Base-by-base conservation (phyloP, 2,797 vertebrate genomes). In the Anguilla anguilla region DNA sequence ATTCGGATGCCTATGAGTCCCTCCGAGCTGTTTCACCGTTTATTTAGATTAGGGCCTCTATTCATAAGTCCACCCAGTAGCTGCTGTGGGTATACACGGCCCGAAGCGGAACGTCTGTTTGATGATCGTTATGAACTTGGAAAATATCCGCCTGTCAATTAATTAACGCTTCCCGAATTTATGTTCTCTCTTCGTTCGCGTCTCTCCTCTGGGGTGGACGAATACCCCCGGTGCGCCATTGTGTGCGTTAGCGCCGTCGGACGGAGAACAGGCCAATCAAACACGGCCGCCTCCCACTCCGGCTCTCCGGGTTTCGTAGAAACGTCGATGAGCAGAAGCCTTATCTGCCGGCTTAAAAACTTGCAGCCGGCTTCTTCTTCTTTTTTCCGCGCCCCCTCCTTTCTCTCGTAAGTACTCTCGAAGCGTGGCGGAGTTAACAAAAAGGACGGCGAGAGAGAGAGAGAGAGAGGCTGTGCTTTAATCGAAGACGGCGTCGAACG, bases 11-110 rank as follows among this genome's bases (percentile, higher is more conserved):
- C 92, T 92, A 94, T 91, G 93, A 94, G 92, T 94, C 94, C 95
- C 94, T 92, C 35, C 89, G 94, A 95, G 93, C 92, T 93, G 93
- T 93, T 57, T 93, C 94, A 89, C 94, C 94, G 93, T 97, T 97
- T 97, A 95, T 96, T 97, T 94, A 92, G 93, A 97, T 96, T 96
- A 96, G 92, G 93, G 93, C 96, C 6, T 97, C 96, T 95, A 94
- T 96, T 96, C 94, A 93, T 96, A 97, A 96, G 91, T 96, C 94
- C 96, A 94, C 90, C 92, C 93, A 92, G 94, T 93, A 94, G 94
- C 94, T 92, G 90, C 95, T 93, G 93, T 91, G 87, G 87, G 92
- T 0, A 89, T 82, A 85, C 92, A 93, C 91, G 90, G 93, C 95
- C 94, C 92, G 86, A 94, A 96, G 13, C 61, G 22, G 22, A 25